phyloP scores from a whole-genome alignment of 2,113 vertebrate genomes.

The Pluvianellus socialis region DNA sequence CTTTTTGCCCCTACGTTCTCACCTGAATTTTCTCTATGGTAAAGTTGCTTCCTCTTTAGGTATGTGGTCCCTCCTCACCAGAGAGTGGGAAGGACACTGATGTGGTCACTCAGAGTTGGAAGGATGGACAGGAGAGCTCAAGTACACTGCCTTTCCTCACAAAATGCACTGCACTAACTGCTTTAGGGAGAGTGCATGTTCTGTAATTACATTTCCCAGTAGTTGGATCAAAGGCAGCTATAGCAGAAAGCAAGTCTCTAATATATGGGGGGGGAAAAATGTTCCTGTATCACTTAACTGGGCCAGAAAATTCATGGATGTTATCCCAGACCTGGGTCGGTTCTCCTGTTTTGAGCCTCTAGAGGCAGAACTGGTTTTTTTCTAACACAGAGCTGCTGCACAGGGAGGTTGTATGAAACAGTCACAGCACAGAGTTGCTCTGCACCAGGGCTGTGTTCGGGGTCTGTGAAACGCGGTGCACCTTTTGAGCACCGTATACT shows the following conservation, averaged over 20 bases:
- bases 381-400: neutral
- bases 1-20: neutral
- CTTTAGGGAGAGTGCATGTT: neutral
- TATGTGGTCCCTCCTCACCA: neutral
- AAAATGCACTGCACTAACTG: neutral
- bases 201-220: neutral
- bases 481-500: neutral
- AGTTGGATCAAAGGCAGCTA: neutral
- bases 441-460: neutral
- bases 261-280: neutral
- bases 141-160: neutral
- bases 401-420: neutral
- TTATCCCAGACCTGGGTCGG: neutral
- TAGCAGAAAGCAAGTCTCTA: neutral
- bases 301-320: neutral
- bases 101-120: neutral
- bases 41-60: neutral
- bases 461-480: rapidly evolving
- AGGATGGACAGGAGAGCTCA: neutral
- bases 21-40: neutral
- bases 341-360: neutral
- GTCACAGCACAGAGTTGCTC: neutral
- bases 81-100: neutral
- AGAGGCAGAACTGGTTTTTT: neutral
- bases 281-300: neutral